These are phyloP conservation scores for Chaitophorus viminalis DNA, from an alignment of 2,888 invertebrate genomes.

Conservation along the genomic window DNA sequence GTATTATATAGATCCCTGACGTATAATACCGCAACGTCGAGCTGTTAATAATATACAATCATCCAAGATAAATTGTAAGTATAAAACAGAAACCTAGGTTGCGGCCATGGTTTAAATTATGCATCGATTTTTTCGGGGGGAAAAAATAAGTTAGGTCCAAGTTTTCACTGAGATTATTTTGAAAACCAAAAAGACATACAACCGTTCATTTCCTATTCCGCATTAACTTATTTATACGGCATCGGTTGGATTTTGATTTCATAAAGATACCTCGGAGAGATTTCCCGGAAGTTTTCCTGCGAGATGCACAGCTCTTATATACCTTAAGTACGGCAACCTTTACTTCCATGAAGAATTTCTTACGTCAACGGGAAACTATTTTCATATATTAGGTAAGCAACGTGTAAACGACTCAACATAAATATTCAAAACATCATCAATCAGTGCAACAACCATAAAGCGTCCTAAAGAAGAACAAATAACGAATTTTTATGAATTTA, in stretches of 20 bases:
- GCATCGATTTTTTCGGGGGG: not conserved
- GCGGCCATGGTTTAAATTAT: slow-evolving; percentile 21
- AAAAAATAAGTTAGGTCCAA: slow-evolving; percentile 8
- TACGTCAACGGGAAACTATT: not conserved
- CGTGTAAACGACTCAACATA: too few relatives aligned
- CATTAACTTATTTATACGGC: slow-evolving; percentile 47
- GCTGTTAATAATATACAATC: not conserved
- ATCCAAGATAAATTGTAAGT: not conserved
- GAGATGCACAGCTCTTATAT: not conserved
- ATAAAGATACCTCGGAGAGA: slow-evolving; percentile 39
- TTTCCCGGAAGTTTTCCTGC: slow-evolving; percentile 24
- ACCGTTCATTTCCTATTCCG: slow-evolving; percentile 22
- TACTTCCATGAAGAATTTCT: not conserved
- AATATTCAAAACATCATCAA: too few relatives aligned
- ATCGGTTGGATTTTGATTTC: slow-evolving; percentile 41
- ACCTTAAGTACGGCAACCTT: not conserved
- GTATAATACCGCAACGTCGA: too few relatives aligned
- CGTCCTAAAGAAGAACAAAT: too few relatives aligned
- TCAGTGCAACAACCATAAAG: too few relatives aligned
- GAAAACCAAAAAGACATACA: slow-evolving; percentile 8
- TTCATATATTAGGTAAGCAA: slow-evolving; percentile 6
- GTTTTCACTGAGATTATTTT: slow-evolving; percentile 37
- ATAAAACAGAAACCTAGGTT: not conserved
- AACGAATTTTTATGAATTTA: too few relatives aligned
- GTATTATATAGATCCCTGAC: too few relatives aligned